phyloP scores from a whole-genome alignment of 2,113 vertebrate genomes.

The Crypturellus undulatus region DNA sequence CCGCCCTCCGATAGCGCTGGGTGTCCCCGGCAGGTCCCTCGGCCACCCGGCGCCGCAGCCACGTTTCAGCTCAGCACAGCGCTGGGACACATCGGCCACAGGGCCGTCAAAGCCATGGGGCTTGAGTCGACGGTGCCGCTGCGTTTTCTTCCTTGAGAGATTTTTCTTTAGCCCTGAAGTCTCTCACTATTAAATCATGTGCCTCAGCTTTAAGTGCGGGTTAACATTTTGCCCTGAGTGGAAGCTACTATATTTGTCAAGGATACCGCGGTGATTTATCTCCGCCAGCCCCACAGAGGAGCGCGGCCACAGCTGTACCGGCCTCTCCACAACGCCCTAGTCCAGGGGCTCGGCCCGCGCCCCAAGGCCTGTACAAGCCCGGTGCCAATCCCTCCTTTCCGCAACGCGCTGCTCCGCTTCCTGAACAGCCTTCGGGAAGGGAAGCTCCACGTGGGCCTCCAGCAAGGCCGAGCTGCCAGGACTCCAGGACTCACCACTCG shows the following conservation, averaged over 20 bases:
- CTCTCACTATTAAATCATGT: slow-evolving; percentile 59
- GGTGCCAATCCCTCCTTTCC: too few species aligned
- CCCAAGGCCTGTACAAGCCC: background rate
- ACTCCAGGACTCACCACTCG: too few species aligned
- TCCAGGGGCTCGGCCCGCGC: background rate
- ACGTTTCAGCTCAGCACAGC: too few species aligned
- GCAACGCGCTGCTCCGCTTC: too few species aligned
- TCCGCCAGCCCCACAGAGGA: background rate
- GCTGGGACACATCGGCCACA: too few species aligned
- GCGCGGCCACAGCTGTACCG: background rate
- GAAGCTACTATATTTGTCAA: slow-evolving; percentile 61
- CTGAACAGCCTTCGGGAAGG: too few species aligned
- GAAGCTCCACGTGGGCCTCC: too few species aligned
- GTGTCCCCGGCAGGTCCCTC: too few species aligned
- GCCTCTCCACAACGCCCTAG: background rate
- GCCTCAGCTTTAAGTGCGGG: slow-evolving; percentile 63
- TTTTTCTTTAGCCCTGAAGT: slow-evolving; percentile 38
- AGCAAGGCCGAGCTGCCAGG: too few species aligned
- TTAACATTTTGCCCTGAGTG: slow-evolving; percentile 56
- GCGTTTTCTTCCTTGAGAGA: background rate
- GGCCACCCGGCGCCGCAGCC: too few species aligned
- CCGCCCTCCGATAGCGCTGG: too few species aligned
- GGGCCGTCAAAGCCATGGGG: background rate
- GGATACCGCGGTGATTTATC: slow-evolving; percentile 34
- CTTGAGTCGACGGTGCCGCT: background rate